Base-by-base conservation (phyloP, 2,797 vertebrate genomes). In the Loriculus beryllinus region DNA sequence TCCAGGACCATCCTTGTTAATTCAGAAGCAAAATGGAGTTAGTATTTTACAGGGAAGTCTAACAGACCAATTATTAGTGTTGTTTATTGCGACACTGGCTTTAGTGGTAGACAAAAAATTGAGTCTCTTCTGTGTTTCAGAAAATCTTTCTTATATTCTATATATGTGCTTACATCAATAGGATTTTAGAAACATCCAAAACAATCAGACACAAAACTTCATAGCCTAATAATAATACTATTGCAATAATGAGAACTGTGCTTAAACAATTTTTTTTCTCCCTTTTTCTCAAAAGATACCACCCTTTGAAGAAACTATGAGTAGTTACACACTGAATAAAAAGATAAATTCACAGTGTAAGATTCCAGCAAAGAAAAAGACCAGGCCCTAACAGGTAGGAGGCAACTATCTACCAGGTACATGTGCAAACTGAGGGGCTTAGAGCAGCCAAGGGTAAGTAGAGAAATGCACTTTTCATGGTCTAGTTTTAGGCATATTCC, bases 1-100 rank as follows among this genome's bases (percentile, higher is more conserved):
- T 60, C 33, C 43, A 76, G 77, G 70, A 60, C 18, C 22, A 79
- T n/a, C 31, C 42, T 82, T 63, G 33, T 42, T 82, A 88, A 67
- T 82, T 95, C 51, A 70, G 70, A 86, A 82, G 40, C 7, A 90
- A 95, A 95, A 88, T 69, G 80, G 78, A 93, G 54, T 65, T 71
- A 71, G 35, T 90, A 72, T 83, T 82, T 91, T 81, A 63, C 22
- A 60, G 59, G 10, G 12, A 56, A 78, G 90, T 82, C 54, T 76
- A 68, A 88, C 16, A 68, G 22, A 82, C 20, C 16, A 82, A 42
- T 82, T 90, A 45, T 86, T 86, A 67, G 22, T 48, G 67, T 71
- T 92, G 67, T 83, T 93, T 85, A 82, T 64, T 72, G 82, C 63
- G 40, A 67, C 29, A 65, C 31, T 51, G 84, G 37, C 43, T 54